phyloP scores from a whole-genome alignment of 2,113 vertebrate genomes.

The Callaeas wilsoni region DNA sequence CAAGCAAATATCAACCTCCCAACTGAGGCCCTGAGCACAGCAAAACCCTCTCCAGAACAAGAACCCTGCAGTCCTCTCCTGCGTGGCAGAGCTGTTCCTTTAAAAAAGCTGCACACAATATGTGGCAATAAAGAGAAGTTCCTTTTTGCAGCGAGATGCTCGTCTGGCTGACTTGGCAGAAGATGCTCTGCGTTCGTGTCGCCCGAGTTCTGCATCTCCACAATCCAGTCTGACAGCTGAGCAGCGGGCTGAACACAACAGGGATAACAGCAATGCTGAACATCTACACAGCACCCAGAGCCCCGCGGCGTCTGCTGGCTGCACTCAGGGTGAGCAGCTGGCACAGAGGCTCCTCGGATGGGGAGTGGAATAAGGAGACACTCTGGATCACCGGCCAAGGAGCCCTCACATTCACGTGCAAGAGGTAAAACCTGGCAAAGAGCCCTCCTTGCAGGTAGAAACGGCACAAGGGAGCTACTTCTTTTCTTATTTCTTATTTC shows the following conservation, averaged over 20 bases:
- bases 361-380: neutral
- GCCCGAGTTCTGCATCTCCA: neutral
- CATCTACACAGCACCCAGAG: neutral
- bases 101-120: neutral
- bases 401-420: neutral
- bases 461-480: neutral
- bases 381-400: neutral
- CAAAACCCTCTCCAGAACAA: neutral
- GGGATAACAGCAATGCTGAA: neutral
- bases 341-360: neutral
- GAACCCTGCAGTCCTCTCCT: neutral
- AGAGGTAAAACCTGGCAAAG: neutral
- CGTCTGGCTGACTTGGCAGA: neutral
- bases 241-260: neutral
- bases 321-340: neutral
- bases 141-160: neutral
- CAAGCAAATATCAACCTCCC: neutral
- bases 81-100: neutral
- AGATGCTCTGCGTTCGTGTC: neutral
- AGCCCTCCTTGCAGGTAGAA: neutral
- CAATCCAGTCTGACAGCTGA: slow-evolving; percentile 3
- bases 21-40: neutral
- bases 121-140: neutral
- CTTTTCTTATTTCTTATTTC: neutral
- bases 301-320: neutral